Evolutionary conservation across 2,113 vertebrate species (phyloP).

Genomic region (Steatornis caripensis): DNA sequence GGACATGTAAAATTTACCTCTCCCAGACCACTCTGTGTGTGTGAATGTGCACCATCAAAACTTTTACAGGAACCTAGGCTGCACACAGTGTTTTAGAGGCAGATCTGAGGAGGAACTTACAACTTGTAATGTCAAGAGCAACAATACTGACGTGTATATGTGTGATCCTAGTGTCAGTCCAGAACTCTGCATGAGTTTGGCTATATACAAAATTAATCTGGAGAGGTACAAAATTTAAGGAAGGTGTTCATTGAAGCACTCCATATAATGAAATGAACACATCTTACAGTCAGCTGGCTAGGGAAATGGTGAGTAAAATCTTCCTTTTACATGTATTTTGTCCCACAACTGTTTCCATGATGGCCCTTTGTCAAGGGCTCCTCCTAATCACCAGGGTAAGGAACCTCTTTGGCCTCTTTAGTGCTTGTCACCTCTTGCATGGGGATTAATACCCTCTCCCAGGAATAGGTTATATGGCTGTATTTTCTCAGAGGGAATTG

Average conservation of each 20-base stretch:
- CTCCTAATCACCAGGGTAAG: background rate
- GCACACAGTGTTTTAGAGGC: background rate
- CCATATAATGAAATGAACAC: accelerated
- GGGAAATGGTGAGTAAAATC: background rate
- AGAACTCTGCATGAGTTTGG: background rate
- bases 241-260: background rate
- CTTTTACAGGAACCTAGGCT: background rate
- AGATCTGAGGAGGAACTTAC: background rate
- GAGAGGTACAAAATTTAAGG: background rate
- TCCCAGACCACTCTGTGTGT: background rate
- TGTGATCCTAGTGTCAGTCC: background rate
- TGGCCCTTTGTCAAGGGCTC: background rate
- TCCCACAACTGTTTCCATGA: background rate
- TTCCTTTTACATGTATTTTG: accelerated
- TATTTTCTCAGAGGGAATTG: background rate
- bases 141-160: background rate
- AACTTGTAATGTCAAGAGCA: no score
- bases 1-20: background rate
- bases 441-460: accelerated
- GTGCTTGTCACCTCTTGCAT: accelerated
- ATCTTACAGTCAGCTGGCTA: accelerated
- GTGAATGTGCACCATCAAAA: background rate
- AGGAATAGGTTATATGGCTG: background rate
- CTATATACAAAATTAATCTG: background rate
- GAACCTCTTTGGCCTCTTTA: background rate